phyloP scores from a whole-genome alignment of 2,888 invertebrate species.

The Yponomeuta sedellus region DNA sequence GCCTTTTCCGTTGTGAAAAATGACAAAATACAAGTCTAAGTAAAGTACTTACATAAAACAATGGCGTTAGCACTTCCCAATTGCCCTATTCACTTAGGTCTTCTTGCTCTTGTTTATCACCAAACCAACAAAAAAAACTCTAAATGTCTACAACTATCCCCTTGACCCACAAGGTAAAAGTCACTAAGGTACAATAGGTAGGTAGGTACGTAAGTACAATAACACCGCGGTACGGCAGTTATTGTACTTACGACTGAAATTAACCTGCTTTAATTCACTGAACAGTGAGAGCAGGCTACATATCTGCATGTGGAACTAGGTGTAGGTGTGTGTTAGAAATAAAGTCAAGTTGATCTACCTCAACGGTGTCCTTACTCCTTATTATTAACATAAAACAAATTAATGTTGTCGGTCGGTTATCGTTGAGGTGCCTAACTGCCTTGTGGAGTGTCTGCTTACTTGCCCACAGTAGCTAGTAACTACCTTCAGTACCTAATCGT shows the following conservation, averaged over 20 bases:
- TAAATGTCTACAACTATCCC: neutral
- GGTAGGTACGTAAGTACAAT: too few species aligned
- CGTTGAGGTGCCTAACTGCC: neutral
- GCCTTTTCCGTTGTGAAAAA: too few species aligned
- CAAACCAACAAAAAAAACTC: neutral
- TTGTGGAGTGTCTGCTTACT: neutral
- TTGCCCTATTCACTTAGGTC: too few species aligned
- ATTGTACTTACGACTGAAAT: neutral
- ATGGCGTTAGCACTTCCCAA: too few species aligned
- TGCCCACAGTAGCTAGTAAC: too few species aligned
- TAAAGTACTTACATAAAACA: too few species aligned
- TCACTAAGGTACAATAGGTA: neutral
- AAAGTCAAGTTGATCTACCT: neutral
- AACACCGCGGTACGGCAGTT: neutral
- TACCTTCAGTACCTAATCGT: neutral
- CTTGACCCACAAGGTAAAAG: neutral
- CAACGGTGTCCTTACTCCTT: neutral
- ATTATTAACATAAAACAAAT: neutral
- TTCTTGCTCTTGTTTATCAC: too few species aligned
- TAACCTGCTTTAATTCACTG: neutral
- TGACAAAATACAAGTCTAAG: too few species aligned
- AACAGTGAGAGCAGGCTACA: neutral
- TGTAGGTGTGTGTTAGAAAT: neutral
- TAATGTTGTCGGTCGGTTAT: neutral
- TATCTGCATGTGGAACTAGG: neutral